A percentile compares a stretch with the other conserved stretches of the same genome.
These are phyloP conservation scores for Opisthograptis luteolata DNA, from an alignment of 2,888 invertebrate species.

Conservation along the genomic window DNA sequence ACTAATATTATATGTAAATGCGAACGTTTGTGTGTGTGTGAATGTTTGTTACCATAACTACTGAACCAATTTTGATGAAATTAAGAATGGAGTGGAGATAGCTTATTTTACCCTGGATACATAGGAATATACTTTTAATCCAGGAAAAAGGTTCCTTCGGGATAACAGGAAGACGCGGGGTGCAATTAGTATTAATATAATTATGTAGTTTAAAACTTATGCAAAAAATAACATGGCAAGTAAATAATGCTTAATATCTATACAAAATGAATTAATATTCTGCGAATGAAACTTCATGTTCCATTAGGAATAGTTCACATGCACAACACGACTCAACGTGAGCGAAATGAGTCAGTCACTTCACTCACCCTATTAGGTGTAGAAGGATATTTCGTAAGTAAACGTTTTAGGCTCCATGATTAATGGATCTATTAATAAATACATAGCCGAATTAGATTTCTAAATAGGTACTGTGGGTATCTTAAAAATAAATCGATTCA, in stretches of 20 bases:
- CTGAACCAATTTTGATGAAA: no score
- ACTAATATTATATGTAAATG: no score
- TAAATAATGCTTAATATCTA: conserved; percentile 9
- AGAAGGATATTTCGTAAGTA: conserved; percentile 24
- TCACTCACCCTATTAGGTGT: conserved; percentile 13
- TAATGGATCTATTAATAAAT: conserved; percentile 9
- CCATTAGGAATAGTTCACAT: conserved; percentile 37
- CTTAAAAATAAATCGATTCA: no score
- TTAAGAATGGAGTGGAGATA: no score
- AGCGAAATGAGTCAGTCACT: conserved; percentile 28
- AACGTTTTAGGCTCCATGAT: conserved; percentile 15
- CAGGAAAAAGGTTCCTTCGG: no score
- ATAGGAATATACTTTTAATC: no score
- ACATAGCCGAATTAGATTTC: neutral
- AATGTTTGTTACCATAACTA: no score
- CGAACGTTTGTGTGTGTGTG: no score
- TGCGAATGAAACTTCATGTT: conserved; percentile 24
- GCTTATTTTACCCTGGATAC: no score
- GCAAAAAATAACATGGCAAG: neutral
- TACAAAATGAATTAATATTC: conserved; percentile 27
- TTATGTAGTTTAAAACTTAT: no score
- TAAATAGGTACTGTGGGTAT: neutral
- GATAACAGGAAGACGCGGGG: no score
- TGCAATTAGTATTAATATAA: no score
- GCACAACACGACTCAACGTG: conserved; percentile 22